Evolutionary conservation across 2,888 invertebrate genomes (phyloP), one percentile per base, ranked within the genome.

Genomic region (Noctua fimbriata): DNA sequence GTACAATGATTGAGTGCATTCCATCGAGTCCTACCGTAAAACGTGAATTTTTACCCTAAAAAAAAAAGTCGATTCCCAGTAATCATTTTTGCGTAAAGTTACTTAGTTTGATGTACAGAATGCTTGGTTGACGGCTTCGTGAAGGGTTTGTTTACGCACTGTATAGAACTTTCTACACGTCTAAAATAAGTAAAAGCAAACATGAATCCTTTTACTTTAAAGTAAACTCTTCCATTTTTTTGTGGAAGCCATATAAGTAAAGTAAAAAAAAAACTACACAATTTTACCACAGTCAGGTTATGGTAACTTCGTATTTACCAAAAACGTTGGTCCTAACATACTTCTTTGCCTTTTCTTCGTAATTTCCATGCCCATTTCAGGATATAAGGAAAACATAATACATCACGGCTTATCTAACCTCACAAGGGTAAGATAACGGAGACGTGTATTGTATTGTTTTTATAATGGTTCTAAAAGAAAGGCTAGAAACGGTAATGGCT

Each of bases 381-480:
- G 63, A 44, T 41, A 71, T 71, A 81, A 85, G 69, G 81, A 78
- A 84, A 85, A 73, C 84, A 83, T 69, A 73, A 87, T 85, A 81
- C 55, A 87, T 85, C 85, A 87, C 69, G 41, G 47, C 87, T 87
- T 85, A 85, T 85, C 85, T 85, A 4, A 74, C 71, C 67, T 21
- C 63, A 65, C 79, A 47, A 77, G 75, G 70, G 52, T 66, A 24
- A 77, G 85, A 85, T 87, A 76, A 69, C 70, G 24, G 36, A 21
- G 81, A 87, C 75, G 76, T 71, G 73, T 76, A 81, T 81, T 60
- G 77, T 78, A 81, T 81, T 85, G 77, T 87, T 80, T 84, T 74
- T 87, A 58, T 84, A 85, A 85, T 84, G 85, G 87, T 60, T 73
- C 44, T 32, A n/a, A 74, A 84, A 83, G 44, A 71, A 69, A 55